These are phyloP conservation scores for Thalpophila matura DNA, from an alignment of 2,888 invertebrate species.

Conservation along the genomic window DNA sequence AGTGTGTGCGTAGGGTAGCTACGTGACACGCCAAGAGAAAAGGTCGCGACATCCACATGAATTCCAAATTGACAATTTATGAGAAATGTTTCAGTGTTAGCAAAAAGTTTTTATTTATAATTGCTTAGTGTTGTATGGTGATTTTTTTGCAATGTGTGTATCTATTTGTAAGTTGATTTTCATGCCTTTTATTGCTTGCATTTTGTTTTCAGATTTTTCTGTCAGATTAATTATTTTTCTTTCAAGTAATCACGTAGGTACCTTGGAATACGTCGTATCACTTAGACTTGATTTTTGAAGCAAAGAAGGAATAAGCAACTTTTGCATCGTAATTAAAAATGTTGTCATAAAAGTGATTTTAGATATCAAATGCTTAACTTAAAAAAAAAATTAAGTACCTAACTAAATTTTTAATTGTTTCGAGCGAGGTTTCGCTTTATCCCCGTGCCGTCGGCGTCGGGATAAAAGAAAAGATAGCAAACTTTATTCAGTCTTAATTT, in stretches of 20 bases:
- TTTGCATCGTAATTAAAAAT: neutral
- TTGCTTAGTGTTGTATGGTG: conserved; percentile 1
- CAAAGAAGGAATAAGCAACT: too few species aligned
- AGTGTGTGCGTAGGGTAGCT: conserved; percentile 59
- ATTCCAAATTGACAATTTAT: conserved; percentile 69
- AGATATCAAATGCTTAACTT: conserved; percentile 42
- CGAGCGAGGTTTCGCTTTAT: conserved; percentile 64
- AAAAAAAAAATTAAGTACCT: conserved; percentile 43
- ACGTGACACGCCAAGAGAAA: conserved; percentile 72
- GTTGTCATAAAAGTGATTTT: neutral
- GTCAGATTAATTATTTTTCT: too few species aligned
- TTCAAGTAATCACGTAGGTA: too few species aligned
- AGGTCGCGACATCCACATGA: conserved; percentile 69
- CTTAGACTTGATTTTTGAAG: too few species aligned
- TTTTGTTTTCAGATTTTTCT: too few species aligned
- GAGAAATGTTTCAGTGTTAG: conserved; percentile 46
- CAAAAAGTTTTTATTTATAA: conserved; percentile 24
- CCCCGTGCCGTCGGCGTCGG: conserved; percentile 61
- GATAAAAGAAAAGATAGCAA: conserved; percentile 77
- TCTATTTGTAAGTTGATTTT: too few species aligned
- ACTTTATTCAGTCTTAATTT: conserved; percentile 80
- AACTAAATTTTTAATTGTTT: conserved; percentile 69
- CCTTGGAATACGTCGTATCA: too few species aligned
- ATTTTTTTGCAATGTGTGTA: too few species aligned
- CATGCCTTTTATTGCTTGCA: too few species aligned